These are phyloP conservation scores for Helogale parvula DNA, from an alignment of 2,113 vertebrate species.

Conservation along the genomic window DNA sequence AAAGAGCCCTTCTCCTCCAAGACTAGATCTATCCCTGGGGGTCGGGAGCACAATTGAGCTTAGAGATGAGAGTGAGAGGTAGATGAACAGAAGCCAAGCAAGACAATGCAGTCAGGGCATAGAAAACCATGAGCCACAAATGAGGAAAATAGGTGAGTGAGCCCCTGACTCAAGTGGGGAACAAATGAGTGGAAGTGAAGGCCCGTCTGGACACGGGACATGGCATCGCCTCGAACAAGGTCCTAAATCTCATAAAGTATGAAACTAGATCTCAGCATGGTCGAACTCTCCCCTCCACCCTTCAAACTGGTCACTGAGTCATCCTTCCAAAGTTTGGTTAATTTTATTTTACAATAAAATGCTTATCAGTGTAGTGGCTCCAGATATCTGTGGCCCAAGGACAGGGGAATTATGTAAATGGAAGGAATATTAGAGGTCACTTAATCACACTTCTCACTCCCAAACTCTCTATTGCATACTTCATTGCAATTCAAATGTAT, in stretches of 20 bases:
- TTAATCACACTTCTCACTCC: slow-evolving; percentile 33
- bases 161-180: background rate
- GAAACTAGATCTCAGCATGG: background rate
- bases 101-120: background rate
- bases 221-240: background rate
- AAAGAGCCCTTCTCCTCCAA: background rate
- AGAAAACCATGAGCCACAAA: background rate
- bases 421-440: slow-evolving; percentile 31
- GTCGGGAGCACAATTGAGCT: background rate
- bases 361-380: background rate
- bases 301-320: background rate
- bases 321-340: background rate
- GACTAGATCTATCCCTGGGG: background rate
- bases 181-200: background rate
- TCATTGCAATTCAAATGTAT: slow-evolving; percentile 47
- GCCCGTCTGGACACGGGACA: background rate
- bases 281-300: background rate
- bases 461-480: background rate
- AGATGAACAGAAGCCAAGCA: background rate
- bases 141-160: background rate
- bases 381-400: background rate
- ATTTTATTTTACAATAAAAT: background rate
- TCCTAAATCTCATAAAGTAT: background rate
- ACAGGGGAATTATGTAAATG: slow-evolving; percentile 40
- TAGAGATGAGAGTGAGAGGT: background rate